These are phyloP conservation scores for Trachymyrmex septentrionalis DNA, from an alignment of 1,140 invertebrate genomes.

Conservation along the genomic window DNA sequence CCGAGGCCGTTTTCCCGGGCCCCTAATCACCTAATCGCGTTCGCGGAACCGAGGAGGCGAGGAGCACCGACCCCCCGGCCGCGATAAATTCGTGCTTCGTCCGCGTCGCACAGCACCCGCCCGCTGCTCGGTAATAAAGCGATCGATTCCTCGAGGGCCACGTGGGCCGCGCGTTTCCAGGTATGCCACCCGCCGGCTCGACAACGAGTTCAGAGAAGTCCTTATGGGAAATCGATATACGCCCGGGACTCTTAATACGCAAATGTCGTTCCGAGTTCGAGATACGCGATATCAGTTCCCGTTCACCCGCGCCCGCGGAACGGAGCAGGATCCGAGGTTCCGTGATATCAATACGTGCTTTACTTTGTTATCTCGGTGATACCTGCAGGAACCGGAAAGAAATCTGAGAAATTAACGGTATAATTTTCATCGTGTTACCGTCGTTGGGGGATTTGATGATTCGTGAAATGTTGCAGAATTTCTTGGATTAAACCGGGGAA, in stretches of 20 bases:
- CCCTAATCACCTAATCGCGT: conserved; percentile 43
- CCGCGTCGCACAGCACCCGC: conserved; percentile 18
- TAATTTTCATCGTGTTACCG: neutral
- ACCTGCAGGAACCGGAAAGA: neutral
- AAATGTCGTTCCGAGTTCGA: conserved; percentile 43
- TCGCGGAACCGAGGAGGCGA: conserved; percentile 37
- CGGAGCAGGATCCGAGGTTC: no score
- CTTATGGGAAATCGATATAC: conserved; percentile 62
- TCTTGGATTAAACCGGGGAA: neutral
- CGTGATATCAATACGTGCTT: neutral
- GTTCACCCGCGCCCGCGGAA: neutral
- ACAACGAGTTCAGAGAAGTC: conserved; percentile 56
- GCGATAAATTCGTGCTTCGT: conserved; percentile 57
- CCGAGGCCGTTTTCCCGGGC: neutral
- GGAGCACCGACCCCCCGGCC: neutral
- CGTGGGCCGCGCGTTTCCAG: conserved; percentile 54
- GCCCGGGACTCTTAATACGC: conserved; percentile 61
- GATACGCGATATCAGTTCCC: conserved; percentile 22
- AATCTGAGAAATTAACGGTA: neutral
- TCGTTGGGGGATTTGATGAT: neutral
- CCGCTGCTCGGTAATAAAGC: conserved; percentile 55
- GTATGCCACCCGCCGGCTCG: conserved; percentile 37
- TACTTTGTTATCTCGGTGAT: neutral
- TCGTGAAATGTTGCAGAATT: neutral
- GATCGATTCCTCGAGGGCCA: conserved; percentile 53